Evolutionary conservation across 1,140 invertebrate species (phyloP).

Genomic region (Drosophila asahinai): DNA sequence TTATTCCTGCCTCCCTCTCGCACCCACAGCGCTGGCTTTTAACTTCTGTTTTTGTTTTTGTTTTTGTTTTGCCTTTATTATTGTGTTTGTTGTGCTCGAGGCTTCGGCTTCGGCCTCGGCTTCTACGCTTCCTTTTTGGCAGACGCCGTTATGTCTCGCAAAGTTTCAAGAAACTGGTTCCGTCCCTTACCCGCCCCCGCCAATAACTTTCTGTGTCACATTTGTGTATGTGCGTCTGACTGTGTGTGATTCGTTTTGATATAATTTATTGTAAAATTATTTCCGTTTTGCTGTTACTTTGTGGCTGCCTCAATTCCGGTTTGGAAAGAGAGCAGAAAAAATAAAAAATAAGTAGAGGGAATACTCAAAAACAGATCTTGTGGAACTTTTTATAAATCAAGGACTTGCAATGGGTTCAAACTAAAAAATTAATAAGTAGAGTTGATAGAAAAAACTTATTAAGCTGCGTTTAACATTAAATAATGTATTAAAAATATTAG

Average conservation of each 20-base stretch:
- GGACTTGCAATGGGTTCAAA: background rate
- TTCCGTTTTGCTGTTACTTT: conserved; percentile 63
- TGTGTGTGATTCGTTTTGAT: conserved; percentile 55
- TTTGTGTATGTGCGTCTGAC: conserved; percentile 17
- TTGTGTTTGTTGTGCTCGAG: conserved; percentile 18
- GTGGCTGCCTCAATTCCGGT: conserved; percentile 32
- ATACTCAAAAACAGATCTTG: conserved; percentile 7
- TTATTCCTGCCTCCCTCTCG: conserved; percentile 4
- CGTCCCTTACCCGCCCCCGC: background rate
- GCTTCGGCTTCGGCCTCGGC: background rate
- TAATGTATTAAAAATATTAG: too few species aligned
- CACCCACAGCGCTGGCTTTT: conserved; percentile 21
- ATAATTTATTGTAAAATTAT: conserved; percentile 81
- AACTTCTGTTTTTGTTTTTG: conserved; percentile 9
- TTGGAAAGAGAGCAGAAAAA: background rate
- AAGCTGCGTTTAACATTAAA: too few species aligned
- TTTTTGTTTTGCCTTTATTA: background rate
- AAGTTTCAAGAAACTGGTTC: conserved; percentile 62
- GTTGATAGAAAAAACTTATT: too few species aligned
- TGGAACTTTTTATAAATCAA: background rate
- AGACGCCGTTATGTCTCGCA: conserved; percentile 78
- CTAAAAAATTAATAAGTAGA: background rate
- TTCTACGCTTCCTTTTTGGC: conserved; percentile 44
- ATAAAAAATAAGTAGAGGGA: background rate
- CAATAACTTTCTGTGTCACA: conserved; percentile 32